phyloP scores from a whole-genome alignment of 2,888 invertebrate species.

The Plagodis pulveraria region DNA sequence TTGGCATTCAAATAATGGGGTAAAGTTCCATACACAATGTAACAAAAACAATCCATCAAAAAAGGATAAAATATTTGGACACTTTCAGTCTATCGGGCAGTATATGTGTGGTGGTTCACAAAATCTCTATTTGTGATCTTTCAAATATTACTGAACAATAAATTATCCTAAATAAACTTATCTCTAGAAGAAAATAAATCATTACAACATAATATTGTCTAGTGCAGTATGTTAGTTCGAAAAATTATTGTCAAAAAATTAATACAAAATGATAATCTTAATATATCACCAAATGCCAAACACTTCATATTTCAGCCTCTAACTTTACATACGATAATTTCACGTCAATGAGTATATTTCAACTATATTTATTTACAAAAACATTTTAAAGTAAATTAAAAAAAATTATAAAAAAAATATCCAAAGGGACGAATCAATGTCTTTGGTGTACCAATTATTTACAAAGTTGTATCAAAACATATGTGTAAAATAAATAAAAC shows the following conservation, averaged over 20 bases:
- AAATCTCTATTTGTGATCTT: conserved; percentile 43
- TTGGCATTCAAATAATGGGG: conserved; percentile 82
- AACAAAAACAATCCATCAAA: conserved; percentile 78
- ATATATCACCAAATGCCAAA: conserved; percentile 65
- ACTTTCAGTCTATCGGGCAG: conserved; percentile 82
- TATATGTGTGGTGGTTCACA: conserved; percentile 52
- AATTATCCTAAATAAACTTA: conserved; percentile 53
- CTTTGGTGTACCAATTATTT: conserved; percentile 80
- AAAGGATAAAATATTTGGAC: conserved; percentile 78
- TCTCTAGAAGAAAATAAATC: conserved; percentile 38
- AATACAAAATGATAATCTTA: conserved; percentile 29
- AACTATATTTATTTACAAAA: conserved; percentile 57
- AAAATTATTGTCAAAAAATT: conserved; percentile 18
- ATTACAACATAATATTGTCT: conserved; percentile 43
- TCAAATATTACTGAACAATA: conserved; percentile 38
- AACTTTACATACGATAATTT: conserved; percentile 59
- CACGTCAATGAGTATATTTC: conserved; percentile 59
- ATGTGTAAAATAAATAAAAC: conserved; percentile 60
- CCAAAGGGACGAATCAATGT: conserved; percentile 70
- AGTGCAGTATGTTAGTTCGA: conserved; percentile 20
- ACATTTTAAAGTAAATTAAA: conserved; percentile 41
- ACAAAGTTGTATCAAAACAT: conserved; percentile 63
- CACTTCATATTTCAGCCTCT: conserved; percentile 51
- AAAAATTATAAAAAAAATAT: conserved; percentile 55
- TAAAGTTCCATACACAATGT: conserved; percentile 76